phyloP scores from a whole-genome alignment of 2,888 invertebrate species.

The Eupelmus urozonus region DNA sequence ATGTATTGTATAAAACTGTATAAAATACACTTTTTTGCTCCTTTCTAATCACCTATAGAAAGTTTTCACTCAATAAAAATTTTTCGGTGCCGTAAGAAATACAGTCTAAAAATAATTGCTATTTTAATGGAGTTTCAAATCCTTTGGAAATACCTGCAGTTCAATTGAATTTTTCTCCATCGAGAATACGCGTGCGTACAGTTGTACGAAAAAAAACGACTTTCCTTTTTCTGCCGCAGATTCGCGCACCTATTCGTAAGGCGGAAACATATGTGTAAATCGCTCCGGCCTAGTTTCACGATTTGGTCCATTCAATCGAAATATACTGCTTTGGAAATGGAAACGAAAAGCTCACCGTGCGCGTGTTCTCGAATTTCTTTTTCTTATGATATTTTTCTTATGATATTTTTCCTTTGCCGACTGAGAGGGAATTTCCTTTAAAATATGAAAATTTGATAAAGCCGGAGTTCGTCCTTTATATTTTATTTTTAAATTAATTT shows the following conservation, averaged over 20 bases:
- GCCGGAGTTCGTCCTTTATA: neutral
- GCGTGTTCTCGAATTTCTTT: constrained; percentile 28
- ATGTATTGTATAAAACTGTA: no score
- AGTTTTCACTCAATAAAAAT: no score
- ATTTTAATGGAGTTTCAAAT: neutral
- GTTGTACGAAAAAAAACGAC: constrained; percentile 2
- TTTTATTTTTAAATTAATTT: neutral
- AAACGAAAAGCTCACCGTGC: constrained; percentile 57
- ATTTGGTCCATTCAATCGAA: constrained; percentile 56
- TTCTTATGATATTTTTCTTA: constrained; percentile 20
- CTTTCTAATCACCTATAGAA: no score
- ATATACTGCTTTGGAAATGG: constrained; percentile 56
- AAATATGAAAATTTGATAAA: constrained; percentile 15
- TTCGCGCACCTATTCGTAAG: neutral
- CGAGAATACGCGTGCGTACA: neutral
- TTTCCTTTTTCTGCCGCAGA: constrained; percentile 20
- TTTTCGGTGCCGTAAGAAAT: no score
- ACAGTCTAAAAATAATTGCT: no score
- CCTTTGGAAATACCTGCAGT: neutral
- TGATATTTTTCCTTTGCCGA: constrained; percentile 8
- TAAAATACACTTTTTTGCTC: no score
- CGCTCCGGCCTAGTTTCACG: constrained; percentile 48
- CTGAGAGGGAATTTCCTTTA: constrained; percentile 33
- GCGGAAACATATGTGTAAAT: constrained; percentile 34
- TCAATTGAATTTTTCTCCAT: constrained; percentile 15